Evolutionary conservation across 2,113 vertebrate genomes (phyloP), one percentile per base, ranked within the genome.

Genomic region (Muntiacus reevesi): DNA sequence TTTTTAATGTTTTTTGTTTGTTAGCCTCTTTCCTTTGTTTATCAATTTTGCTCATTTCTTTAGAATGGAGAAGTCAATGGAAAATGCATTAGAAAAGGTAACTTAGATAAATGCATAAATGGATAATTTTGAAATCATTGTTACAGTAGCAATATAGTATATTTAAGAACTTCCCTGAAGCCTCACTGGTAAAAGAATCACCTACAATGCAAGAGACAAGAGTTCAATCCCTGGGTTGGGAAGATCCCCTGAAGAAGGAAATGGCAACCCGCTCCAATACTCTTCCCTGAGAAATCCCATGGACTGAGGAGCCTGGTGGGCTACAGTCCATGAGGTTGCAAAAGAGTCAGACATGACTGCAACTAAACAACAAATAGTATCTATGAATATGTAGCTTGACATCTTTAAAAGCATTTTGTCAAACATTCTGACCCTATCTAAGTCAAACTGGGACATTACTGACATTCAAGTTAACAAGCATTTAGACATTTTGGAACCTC

Each of bases 41-140:
- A 67, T 54, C 59, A 60, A 3, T 86, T 97, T 97, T 95, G 16
- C 9, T 85, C 8, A 84, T 64, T 95, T 96, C 21, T 71, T 95
- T 78, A 60, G 62, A 85, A 87, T 50, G 21, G 19, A 94, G 9
- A 86, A 89, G 40, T 9, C 13, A 54, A 17, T 62, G 14, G n/a
- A 89, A 84, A 87, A 21, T 33, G 2, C n/a, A 86, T 36, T 60
- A 67, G 6, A 87, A 45, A 64, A 47, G 17, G 86, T 55, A 6
- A 87, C 27, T 92, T 43, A 47, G 5, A 28, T 88, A 85, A 82
- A 76, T 6, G 3, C 25, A 78, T 25, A 36, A 21, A 25, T 67
- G 47, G 16, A 40, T 14, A 52, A 89, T 91, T 93, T 60, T 93
- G 17, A 67, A 89, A 96, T 67, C 55, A 60, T 67, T 88, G 4